A percentile compares a stretch with the other conserved stretches of the same genome.
These are phyloP conservation scores for Diogma glabrata DNA, from an alignment of 2,888 invertebrate genomes.

Conservation along the genomic window DNA sequence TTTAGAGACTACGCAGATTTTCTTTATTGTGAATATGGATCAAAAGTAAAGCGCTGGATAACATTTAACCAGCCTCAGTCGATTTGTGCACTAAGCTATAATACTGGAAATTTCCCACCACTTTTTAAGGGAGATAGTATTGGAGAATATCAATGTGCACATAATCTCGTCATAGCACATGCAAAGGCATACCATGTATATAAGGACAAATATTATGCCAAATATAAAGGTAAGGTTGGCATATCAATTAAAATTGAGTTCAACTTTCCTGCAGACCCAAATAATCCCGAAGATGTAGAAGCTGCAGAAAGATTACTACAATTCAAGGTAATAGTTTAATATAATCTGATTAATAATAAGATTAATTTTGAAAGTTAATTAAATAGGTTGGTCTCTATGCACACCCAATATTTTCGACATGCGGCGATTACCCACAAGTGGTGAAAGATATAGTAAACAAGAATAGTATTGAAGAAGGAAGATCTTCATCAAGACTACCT, in stretches of 20 bases:
- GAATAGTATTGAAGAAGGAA: constrained; percentile 28
- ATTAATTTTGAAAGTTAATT: no score
- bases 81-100: constrained; percentile 39
- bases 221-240: constrained; percentile 25
- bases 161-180: constrained; percentile 42
- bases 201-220: constrained; percentile 22
- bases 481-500: constrained; percentile 25
- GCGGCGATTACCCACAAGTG: constrained; percentile 28
- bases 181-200: constrained; percentile 34
- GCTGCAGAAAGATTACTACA: background rate
- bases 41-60: constrained; percentile 43
- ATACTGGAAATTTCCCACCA: constrained; percentile 24
- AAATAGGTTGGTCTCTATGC: background rate
- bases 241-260: constrained; percentile 24
- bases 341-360: no score
- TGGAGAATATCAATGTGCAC: constrained; percentile 40
- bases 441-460: constrained; percentile 26
- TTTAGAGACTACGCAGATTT: constrained; percentile 40
- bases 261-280: constrained; percentile 21
- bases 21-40: constrained; percentile 37
- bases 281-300: constrained; percentile 17
- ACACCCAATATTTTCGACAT: constrained; percentile 25
- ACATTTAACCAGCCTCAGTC: constrained; percentile 46
- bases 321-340: no score
- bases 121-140: constrained; percentile 34